phyloP scores from a whole-genome alignment of 2,113 vertebrate genomes.

The Pitta sordida region DNA sequence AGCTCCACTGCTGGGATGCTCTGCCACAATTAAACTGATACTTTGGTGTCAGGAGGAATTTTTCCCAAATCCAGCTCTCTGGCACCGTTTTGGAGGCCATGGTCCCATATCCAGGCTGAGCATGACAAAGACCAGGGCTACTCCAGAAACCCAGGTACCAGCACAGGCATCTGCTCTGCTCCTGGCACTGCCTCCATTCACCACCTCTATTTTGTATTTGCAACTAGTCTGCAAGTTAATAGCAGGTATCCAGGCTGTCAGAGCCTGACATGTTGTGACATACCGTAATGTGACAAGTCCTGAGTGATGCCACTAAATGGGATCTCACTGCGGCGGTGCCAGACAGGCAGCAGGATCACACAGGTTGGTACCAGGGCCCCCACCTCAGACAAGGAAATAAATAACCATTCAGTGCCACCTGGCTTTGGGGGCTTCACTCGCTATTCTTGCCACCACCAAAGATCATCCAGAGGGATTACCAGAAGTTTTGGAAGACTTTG shows the following conservation, averaged over 20 bases:
- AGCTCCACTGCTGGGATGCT: neutral
- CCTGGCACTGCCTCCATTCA: neutral
- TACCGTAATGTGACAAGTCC: conserved; percentile 43
- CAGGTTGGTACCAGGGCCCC: neutral
- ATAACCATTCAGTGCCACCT: neutral
- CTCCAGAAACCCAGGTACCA: neutral
- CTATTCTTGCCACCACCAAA: neutral
- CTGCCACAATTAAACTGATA: neutral
- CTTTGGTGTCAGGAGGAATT: neutral
- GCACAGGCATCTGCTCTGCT: neutral
- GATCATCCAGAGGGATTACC: neutral
- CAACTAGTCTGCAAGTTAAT: conserved; percentile 46
- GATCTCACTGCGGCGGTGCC: neutral
- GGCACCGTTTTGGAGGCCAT: neutral
- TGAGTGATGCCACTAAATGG: conserved; percentile 58
- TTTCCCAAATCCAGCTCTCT: neutral
- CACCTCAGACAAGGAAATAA: neutral
- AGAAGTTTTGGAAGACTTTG: neutral
- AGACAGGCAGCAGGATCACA: neutral
- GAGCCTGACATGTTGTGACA: conserved; percentile 68
- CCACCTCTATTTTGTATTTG: conserved; percentile 55
- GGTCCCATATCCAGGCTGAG: rapidly evolving
- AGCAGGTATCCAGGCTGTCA: conserved; percentile 69
- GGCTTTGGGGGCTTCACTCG: rapidly evolving
- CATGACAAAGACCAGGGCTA: rapidly evolving